Base-by-base conservation (phyloP, 2,888 invertebrate genomes). In the Pilophorus perplexus region DNA sequence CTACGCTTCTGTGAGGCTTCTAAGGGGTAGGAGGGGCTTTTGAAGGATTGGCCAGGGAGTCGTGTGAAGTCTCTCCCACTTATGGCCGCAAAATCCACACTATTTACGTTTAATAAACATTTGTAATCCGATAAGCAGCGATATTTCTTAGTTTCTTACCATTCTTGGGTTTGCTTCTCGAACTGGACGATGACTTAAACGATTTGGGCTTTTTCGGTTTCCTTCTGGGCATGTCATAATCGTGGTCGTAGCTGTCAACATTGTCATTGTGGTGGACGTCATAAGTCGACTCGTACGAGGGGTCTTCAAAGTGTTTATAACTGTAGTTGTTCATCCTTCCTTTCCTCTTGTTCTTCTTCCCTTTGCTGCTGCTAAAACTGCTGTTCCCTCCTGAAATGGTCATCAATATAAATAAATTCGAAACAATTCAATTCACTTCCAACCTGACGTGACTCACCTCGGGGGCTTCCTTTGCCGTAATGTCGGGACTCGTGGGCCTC, bases 231-330 rank as follows among this genome's bases (percentile, higher is more conserved):
- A 25, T 25, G 10, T 52, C 52, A 0, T 46, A 22, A 10, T 33
- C 62, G 28, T 25, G 20, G 10, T 33, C 62, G 20, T 10, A 40
- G 12, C 37, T 6, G 12, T 40, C 55, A n/a, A 25, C 18, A 5
- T 55, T 22, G 25, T 28, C 14, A 12, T 18, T 18, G 20, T 59
- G 59, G 42, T 59, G 59, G 16, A 40, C 23, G 8, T 59, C 59
- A 14, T 59, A 59, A 14, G 59, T 25, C 2, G 23, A 23, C n/a
- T 59, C 59, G 59, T 33, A 59, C n/a, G 59, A 40, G 6, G 59
- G 42, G 5, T 59, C 42, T 16, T 52, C 52, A 10, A 28, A 16
- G 52, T 14, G 12, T 52, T 25, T 10, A n/a, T 25, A 52, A 16
- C 52, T 28, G 6, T 33, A 12, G 12, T 6, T 8, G 18, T 12